Evolutionary conservation across 2,113 vertebrate genomes (phyloP), one percentile per base, ranked within the genome.

Genomic region (Benitochromis conjunctus): DNA sequence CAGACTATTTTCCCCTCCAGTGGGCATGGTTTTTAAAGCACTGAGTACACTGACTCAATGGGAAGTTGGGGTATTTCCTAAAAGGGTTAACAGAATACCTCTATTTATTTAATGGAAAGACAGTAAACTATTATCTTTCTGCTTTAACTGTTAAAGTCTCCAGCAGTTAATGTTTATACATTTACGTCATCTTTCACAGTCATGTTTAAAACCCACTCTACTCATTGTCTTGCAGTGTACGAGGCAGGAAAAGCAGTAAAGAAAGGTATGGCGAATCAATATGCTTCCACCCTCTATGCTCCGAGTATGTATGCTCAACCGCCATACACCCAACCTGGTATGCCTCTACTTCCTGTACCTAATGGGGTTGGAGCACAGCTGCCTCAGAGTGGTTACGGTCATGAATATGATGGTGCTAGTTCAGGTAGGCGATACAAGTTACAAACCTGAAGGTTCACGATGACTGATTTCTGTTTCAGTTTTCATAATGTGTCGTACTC

Each of bases 171-270:
- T 51, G 69, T 76, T 11, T 3, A 29, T 29, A 57, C 24, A 56
- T 56, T 13, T 56, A 56, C 54, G 12, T 12, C 69, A 76, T 76
- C 26, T n/a, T 53, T 76, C 46, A 76, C 26, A 19, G 5, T 53
- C 26, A 34, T 9, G 10, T 11, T 0, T 76, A 53, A 19, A 76
- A 34, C 46, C 46, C 53, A 31, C 18, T 12, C 18, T 76, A 4
- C 71, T 19, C 11, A 21, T 86, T 43, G 9, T 21, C 66, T 86
- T 24, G 2, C 90, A 98, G 98, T 98, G 85, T 98, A 98, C 3
- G 94, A 97, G 43, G 98, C 98, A 0, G 98, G 98, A n/a, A 98
- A 98, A 94, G 97, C 97, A 2, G 97, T 97, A 62, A 98, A 98
- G 79, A 93, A 97, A 0, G 97, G 97, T 0, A 6, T 95, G 2